phyloP scores from a whole-genome alignment of 2,888 invertebrate species.

The Salpingus planirostris region DNA sequence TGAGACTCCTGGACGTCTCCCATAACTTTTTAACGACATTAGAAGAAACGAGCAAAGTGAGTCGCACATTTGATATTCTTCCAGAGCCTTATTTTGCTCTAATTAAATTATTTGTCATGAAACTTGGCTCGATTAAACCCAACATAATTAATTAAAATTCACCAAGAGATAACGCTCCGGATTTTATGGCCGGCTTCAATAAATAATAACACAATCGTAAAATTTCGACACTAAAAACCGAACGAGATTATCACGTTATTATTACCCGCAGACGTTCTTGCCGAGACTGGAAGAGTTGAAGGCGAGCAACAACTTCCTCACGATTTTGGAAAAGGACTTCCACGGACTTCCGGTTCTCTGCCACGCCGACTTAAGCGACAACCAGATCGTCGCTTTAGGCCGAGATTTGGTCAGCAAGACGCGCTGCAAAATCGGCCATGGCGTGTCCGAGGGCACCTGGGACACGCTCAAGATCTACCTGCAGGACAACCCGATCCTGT shows the following conservation, averaged over 20 bases:
- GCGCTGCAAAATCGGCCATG: constrained; percentile 69
- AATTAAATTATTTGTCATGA: too few relatives aligned
- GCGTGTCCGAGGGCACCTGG: constrained; percentile 51
- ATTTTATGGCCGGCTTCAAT: too few relatives aligned
- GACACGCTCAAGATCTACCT: constrained; percentile 68
- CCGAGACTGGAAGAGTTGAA: constrained; percentile 67
- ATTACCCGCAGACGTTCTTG: constrained; percentile 62
- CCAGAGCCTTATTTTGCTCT: too few relatives aligned
- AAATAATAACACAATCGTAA: too few relatives aligned
- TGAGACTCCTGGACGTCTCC: constrained; percentile 68
- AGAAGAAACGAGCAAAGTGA: constrained; percentile 74
- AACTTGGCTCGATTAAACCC: too few relatives aligned
- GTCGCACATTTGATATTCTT: too few relatives aligned
- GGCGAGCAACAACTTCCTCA: constrained; percentile 69
- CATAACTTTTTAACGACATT: constrained; percentile 67
- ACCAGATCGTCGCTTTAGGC: constrained; percentile 63
- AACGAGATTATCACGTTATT: too few relatives aligned
- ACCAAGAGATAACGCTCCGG: too few relatives aligned
- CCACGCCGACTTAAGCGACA: constrained; percentile 69
- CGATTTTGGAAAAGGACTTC: constrained; percentile 68
- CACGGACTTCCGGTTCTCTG: constrained; percentile 75
- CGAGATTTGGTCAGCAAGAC: constrained; percentile 72
- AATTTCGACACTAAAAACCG: too few relatives aligned
- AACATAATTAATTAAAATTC: too few relatives aligned
- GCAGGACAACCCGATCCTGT: constrained; percentile 76